A percentile compares a stretch with the other conserved stretches of the same genome.
Evolutionary conservation across 2,113 vertebrate species (phyloP).

Genomic region (Ailurus styani): DNA sequence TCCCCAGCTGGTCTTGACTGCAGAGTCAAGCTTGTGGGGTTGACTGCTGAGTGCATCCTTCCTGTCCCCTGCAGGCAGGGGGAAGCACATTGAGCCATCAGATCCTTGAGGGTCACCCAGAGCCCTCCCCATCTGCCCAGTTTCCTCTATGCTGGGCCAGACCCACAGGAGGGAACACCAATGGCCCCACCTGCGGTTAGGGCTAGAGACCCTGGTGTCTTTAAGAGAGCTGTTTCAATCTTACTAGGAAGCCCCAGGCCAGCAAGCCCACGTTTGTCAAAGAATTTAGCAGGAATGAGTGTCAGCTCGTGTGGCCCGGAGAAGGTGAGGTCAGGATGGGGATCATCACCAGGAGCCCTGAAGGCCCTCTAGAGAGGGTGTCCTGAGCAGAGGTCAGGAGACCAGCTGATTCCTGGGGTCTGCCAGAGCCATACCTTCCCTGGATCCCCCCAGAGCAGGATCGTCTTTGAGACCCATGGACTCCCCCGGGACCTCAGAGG

Average conservation of each 20-base stretch:
- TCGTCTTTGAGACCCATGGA: not conserved
- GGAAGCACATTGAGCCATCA: not conserved
- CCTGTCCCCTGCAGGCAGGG: not conserved
- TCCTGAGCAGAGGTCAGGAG: not conserved
- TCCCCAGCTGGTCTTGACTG: not conserved
- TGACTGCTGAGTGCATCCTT: not conserved
- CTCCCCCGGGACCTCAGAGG: not conserved
- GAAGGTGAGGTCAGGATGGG: not conserved
- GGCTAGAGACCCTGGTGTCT: not conserved
- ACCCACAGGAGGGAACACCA: not conserved
- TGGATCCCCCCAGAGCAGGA: not conserved
- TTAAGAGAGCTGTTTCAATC: not conserved
- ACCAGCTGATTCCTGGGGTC: not conserved
- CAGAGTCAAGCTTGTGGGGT: not conserved
- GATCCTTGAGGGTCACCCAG: not conserved
- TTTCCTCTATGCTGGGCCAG: not conserved
- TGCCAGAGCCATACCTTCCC: not conserved
- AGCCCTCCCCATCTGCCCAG: not conserved
- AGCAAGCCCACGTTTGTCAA: not conserved
- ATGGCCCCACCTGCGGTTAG: not conserved
- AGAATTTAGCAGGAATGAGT: not conserved
- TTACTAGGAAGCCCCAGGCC: not conserved
- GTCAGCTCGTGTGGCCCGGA: not conserved
- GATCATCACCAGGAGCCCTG: not conserved
- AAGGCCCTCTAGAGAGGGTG: not conserved